Conservation (phyloP, 2,797 vertebrate species). For the Rhinichthys osculus region DNA sequence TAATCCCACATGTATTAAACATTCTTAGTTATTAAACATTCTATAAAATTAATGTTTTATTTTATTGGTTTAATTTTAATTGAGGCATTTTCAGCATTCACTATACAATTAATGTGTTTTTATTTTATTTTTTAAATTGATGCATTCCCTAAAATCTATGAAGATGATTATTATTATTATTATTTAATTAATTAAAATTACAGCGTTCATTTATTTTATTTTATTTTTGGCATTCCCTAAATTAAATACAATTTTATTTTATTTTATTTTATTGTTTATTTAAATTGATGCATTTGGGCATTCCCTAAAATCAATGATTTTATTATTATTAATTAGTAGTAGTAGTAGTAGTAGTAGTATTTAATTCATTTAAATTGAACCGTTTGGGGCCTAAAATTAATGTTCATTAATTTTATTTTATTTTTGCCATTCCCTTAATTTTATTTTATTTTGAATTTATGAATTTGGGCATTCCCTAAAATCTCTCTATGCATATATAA, state of each 20-base stretch:
- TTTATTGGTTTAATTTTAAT: background rate
- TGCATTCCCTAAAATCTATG: background rate
- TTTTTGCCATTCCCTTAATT: background rate
- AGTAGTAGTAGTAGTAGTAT: no score
- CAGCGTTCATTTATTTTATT: background rate
- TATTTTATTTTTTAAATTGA: background rate
- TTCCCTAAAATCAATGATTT: background rate
- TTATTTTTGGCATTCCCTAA: background rate
- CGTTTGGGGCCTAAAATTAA: no score
- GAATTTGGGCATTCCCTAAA: no score
- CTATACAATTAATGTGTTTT: background rate
- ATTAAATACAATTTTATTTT: background rate
- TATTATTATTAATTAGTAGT: no score
- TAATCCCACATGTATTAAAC: conserved; percentile 51
- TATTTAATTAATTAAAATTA: background rate
- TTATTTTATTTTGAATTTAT: background rate
- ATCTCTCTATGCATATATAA: no score
- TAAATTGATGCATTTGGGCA: background rate
- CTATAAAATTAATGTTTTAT: background rate
- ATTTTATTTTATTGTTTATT: background rate
- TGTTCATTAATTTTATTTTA: background rate
- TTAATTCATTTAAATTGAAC: background rate
- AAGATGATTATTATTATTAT: no score
- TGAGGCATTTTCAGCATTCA: background rate
- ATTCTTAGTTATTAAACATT: conserved; percentile 31